Conservation (phyloP, 2,888 invertebrate species). For the Drosophila kambysellisi region DNA sequence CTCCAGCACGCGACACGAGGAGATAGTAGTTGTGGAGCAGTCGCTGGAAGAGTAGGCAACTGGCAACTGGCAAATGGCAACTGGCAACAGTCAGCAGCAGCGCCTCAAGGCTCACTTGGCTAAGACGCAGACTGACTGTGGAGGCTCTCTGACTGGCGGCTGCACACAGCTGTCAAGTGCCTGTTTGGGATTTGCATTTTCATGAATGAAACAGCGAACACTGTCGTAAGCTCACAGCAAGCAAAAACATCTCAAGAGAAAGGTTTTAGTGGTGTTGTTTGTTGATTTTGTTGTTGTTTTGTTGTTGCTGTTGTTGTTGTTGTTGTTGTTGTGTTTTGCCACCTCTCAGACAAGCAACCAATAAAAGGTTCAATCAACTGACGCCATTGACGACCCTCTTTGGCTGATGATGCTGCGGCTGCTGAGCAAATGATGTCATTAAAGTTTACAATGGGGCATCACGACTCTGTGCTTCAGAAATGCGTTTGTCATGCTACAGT, state of each 20-base stretch:
- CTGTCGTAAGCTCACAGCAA: constrained; percentile 16
- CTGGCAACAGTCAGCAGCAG: constrained; percentile 17
- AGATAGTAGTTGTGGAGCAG: constrained; percentile 63
- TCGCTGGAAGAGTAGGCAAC: constrained; percentile 20
- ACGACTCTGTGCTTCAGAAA: constrained; percentile 55
- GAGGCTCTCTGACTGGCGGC: constrained; percentile 35
- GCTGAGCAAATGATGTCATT: constrained; percentile 73
- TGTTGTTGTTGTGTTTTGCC: constrained; percentile 40
- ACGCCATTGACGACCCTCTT: constrained; percentile 30
- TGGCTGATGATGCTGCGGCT: constrained; percentile 14
- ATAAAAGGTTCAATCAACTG: constrained; percentile 77
- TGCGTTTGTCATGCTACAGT: constrained; percentile 73
- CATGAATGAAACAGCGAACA: constrained; percentile 66
- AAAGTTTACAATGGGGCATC: constrained; percentile 58
- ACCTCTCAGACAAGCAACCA: constrained; percentile 48
- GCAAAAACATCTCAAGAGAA: constrained; percentile 51
- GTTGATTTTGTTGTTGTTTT: constrained; percentile 9
- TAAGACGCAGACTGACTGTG: constrained; percentile 21
- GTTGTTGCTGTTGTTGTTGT: constrained; percentile 1
- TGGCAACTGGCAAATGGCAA: constrained; percentile 25
- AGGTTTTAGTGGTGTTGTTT: constrained; percentile 36
- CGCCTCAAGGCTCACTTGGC: constrained; percentile 70
- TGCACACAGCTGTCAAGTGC: constrained; percentile 68
- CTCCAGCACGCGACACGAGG: constrained; percentile 73
- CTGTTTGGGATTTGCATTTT: constrained; percentile 70